A percentile compares a stretch with the other conserved stretches of the same genome.
phyloP scores from a whole-genome alignment of 2,797 vertebrate species.

The Notoglanidium macrostoma region DNA sequence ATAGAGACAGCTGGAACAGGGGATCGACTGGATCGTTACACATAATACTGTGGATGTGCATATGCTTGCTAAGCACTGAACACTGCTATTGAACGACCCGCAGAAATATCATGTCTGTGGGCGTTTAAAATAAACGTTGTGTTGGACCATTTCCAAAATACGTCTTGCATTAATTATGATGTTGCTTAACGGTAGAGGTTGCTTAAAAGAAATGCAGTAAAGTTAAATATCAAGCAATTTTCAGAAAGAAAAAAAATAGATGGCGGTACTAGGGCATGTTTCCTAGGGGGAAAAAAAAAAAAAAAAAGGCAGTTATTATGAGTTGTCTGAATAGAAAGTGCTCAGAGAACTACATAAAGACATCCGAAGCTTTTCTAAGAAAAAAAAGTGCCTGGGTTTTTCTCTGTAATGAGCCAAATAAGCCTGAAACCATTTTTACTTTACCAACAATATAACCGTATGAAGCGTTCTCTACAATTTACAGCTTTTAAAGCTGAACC shows the following conservation, averaged over 20 bases:
- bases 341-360: neutral
- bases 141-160: neutral
- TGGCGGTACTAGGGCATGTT: neutral
- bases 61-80: neutral
- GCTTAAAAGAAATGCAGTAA: neutral
- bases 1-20: neutral
- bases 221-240: neutral
- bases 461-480: neutral
- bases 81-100: neutral
- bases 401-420: neutral
- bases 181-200: neutral
- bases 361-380: neutral
- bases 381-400: neutral
- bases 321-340: neutral
- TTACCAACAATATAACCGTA: neutral
- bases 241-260: neutral
- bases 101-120: neutral
- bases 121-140: neutral
- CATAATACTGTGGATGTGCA: neutral
- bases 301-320: neutral
- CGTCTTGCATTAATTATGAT: neutral
- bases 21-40: neutral
- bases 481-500: slow-evolving; percentile 17
- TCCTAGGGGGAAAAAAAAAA: neutral
- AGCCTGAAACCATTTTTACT: neutral